Percentiles rank a stretch among this genome's conserved stretches.
These are phyloP conservation scores for Tenthredo notha DNA, from an alignment of 2,888 invertebrate genomes.

Conservation along the genomic window DNA sequence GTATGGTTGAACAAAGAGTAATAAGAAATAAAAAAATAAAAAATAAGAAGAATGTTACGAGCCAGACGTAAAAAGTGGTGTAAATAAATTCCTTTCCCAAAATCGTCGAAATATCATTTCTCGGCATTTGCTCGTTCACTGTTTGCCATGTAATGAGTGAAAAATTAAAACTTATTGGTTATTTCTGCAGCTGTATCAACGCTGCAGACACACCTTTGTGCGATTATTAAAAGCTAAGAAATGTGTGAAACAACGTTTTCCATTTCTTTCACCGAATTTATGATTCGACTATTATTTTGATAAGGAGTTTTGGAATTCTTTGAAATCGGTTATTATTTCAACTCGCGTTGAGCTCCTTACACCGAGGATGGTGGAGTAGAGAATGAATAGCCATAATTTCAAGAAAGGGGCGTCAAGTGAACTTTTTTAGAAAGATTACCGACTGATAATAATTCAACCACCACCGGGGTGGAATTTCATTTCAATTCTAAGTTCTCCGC, in stretches of 20 bases:
- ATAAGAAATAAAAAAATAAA: not conserved
- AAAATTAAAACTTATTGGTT: not conserved
- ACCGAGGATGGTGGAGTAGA: not conserved
- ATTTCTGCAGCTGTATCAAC: not conserved
- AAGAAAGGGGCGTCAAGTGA: conserved; percentile 55
- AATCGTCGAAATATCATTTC: conserved; percentile 10
- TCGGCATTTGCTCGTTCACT: not conserved
- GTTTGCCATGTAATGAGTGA: not conserved
- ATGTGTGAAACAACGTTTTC: not conserved
- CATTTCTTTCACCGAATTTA: not conserved
- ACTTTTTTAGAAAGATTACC: conserved; percentile 69
- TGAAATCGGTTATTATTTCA: conserved; percentile 30
- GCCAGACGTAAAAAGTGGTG: conserved; percentile 8
- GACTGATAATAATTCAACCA: conserved; percentile 71
- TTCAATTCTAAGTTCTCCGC: conserved; percentile 63
- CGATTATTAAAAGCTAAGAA: not conserved
- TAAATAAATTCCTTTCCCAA: conserved; percentile 4
- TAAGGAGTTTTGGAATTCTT: not conserved
- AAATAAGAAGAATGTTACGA: not conserved
- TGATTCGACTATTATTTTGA: not conserved
- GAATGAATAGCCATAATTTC: conserved; percentile 51
- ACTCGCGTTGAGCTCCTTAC: not conserved
- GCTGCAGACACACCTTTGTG: not conserved
- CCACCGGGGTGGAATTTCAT: conserved; percentile 67
- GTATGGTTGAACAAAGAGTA: not conserved